Conservation (phyloP, 2,113 vertebrate species). For the Isurus oxyrinchus region DNA sequence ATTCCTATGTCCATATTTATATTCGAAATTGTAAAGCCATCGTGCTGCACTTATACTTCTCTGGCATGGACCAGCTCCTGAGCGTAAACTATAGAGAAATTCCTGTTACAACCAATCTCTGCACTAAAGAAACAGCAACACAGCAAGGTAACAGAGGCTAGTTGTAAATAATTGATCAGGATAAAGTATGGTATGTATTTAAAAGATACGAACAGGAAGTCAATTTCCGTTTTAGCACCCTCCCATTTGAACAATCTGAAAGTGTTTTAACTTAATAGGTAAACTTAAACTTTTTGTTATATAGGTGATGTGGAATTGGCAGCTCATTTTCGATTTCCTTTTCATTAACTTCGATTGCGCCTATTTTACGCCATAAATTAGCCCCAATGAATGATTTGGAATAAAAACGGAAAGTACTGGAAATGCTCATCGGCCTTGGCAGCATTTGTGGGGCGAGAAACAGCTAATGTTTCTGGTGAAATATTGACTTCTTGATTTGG, state of each 20-base stretch:
- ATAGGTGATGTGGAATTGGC: not conserved
- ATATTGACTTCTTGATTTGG: not conserved
- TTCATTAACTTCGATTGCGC: too few relatives aligned
- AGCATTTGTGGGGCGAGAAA: not conserved
- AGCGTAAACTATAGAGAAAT: not conserved
- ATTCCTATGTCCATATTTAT: not conserved
- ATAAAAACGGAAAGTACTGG: not conserved
- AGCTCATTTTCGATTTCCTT: not conserved
- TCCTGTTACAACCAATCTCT: not conserved
- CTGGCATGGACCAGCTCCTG: not conserved
- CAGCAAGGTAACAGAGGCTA: not conserved
- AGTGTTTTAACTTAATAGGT: not conserved
- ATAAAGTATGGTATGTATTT: not conserved
- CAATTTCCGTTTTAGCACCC: not conserved
- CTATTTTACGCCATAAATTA: not conserved
- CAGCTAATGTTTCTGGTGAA: not conserved
- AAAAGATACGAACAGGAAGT: not conserved
- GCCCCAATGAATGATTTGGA: not conserved
- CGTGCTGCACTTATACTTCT: not conserved
- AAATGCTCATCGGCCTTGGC: not conserved
- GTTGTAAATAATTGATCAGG: not conserved
- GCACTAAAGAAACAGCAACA: not conserved
- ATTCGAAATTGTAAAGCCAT: not conserved
- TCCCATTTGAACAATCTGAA: not conserved
- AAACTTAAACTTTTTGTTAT: not conserved